These are phyloP conservation scores for Tenualosa thibaudeaui DNA, from an alignment of 2,797 vertebrate species.

Conservation along the genomic window DNA sequence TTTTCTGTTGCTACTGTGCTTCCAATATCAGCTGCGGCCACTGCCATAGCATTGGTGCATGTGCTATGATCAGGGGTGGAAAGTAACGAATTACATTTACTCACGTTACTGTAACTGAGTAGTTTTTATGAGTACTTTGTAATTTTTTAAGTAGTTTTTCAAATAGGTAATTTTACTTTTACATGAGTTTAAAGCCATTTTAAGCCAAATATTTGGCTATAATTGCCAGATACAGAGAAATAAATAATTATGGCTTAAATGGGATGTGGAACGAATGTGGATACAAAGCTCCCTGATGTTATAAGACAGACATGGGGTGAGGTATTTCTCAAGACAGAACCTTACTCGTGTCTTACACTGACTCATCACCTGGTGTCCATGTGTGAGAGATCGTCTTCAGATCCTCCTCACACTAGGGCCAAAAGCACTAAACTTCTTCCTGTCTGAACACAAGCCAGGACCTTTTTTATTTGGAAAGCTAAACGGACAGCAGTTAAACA, in stretches of 20 bases:
- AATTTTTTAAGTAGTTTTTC: too few species aligned
- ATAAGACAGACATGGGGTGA: background rate
- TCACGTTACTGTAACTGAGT: too few species aligned
- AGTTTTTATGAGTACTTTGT: too few species aligned
- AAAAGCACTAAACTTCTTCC: background rate
- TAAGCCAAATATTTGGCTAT: too few species aligned
- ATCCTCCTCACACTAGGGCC: background rate
- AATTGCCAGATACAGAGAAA: too few species aligned
- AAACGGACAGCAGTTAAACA: slow-evolving; percentile 4
- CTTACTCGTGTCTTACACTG: background rate
- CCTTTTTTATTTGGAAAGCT: slow-evolving; percentile 17
- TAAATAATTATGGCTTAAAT: background rate
- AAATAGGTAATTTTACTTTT: too few species aligned
- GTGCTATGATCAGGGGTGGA: too few species aligned
- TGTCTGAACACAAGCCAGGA: background rate
- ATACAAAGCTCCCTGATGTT: background rate
- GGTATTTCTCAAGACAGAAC: background rate
- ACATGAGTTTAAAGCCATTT: too few species aligned
- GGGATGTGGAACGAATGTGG: background rate
- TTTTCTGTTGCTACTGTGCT: too few species aligned
- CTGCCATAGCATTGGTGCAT: too few species aligned
- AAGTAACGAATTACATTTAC: too few species aligned
- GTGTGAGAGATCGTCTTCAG: background rate
- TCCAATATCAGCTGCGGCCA: too few species aligned
- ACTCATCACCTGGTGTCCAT: slow-evolving; percentile 1